Base-by-base conservation (phyloP, 2,797 vertebrate genomes). In the Pseudopleuronectes americanus region DNA sequence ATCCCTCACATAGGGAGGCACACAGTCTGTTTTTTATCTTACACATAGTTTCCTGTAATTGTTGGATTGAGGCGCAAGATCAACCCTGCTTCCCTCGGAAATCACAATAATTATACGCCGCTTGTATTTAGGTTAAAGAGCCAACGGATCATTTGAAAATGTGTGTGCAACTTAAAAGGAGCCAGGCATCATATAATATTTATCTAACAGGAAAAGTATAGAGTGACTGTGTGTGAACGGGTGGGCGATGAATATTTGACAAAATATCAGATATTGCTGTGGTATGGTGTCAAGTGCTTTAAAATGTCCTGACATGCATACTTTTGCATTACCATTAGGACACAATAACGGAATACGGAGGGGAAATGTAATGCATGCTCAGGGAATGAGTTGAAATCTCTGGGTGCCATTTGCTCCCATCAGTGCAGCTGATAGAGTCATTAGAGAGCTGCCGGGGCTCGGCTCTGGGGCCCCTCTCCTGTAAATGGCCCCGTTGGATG, bases 341-440 rank as follows among this genome's bases (percentile, higher is more conserved):
- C 73, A 75, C 79, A 82, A 88, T 90, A 83, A 84, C 13, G 71
- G 60, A 87, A 81, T 69, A 81, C 69, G 67, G 80, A 87, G 87
- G 92, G 94, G 87, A 93, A 93, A 95, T 94, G 92, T 92, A 84
- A 93, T 91, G 92, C 93, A 93, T 90, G 93, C 87, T 90, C 71
- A 81, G 90, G 92, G 92, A 95, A 94, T 92, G 91, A 89, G 92
- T 92, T 92, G 86, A 95, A 96, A 94, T 94, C 95, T 95, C 93
- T 91, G 74, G 88, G 92, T 95, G 95, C 94, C 93, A 95, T 96
- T 96, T 95, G 94, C 94, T 95, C 94, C 95, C 93, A 95, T 96
- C 95, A 94, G 92, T 94, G 92, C 90, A 80, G 93, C 92, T 96
- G 95, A 95, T 92, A 89, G 92, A 93, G 91, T 94, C 95, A 95